These are phyloP conservation scores for Caranx ignobilis DNA, from an alignment of 2,113 vertebrate species.

Conservation along the genomic window DNA sequence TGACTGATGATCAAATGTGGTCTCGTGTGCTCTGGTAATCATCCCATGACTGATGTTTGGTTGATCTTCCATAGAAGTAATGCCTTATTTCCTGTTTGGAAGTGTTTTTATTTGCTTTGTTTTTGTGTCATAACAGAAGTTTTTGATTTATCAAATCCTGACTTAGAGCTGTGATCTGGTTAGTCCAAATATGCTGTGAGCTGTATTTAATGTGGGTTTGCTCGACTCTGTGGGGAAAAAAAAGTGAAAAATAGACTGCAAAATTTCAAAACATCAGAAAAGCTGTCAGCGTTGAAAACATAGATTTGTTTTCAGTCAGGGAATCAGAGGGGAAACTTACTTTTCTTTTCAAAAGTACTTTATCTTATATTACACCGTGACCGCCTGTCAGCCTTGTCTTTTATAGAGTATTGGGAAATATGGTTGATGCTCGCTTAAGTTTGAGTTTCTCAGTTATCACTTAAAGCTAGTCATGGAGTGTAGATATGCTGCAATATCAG, in stretches of 20 bases:
- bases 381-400: not conserved
- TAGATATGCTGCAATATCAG: not conserved
- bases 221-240: not conserved
- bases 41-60: constrained; percentile 7
- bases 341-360: not conserved
- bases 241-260: not conserved
- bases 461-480: not conserved
- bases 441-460: not conserved
- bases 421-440: not conserved
- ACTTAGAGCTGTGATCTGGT: constrained; percentile 11
- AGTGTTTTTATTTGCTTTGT: constrained; percentile 6
- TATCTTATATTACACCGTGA: not conserved
- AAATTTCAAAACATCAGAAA: constrained; percentile 18
- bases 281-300: not conserved
- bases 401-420: not conserved
- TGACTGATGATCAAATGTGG: not conserved
- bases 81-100: constrained; percentile 19
- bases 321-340: not conserved
- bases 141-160: constrained; percentile 2
- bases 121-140: not conserved
- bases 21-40: not conserved
- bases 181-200: constrained; percentile 6
- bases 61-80: constrained; percentile 1
- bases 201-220: constrained; percentile 30
- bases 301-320: constrained; percentile 8